Conservation (phyloP, 2,888 invertebrate genomes). For the Thymelicus sylvestris region DNA sequence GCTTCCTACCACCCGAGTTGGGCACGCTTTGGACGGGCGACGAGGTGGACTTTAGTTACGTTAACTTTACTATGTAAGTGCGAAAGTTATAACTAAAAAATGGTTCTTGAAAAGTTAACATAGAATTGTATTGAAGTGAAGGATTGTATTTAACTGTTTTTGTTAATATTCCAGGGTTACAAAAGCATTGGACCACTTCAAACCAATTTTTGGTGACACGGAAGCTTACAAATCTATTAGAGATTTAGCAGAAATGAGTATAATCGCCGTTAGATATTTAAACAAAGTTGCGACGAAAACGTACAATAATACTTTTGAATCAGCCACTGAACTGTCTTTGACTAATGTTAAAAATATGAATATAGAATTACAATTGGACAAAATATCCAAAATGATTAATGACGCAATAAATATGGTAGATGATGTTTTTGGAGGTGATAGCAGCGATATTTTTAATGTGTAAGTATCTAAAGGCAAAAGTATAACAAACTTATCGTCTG, state of each 20-base stretch:
- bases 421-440: constrained; percentile 48
- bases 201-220: constrained; percentile 71
- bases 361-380: constrained; percentile 39
- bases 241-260: constrained; percentile 58
- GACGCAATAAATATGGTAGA: constrained; percentile 55
- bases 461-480: constrained; percentile 54
- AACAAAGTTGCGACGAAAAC: constrained; percentile 57
- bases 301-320: constrained; percentile 43
- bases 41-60: constrained; percentile 66
- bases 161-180: constrained; percentile 61
- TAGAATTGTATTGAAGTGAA: too few species aligned
- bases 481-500: too few species aligned
- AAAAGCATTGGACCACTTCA: constrained; percentile 66
- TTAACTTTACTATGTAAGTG: constrained; percentile 70
- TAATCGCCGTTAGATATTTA: constrained; percentile 61
- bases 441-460: constrained; percentile 62
- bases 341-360: constrained; percentile 44
- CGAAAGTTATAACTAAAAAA: not conserved
- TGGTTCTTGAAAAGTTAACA: too few species aligned
- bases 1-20: constrained; percentile 79
- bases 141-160: not conserved
- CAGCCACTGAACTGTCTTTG: constrained; percentile 39
- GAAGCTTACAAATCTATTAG: constrained; percentile 61
- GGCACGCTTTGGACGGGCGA: constrained; percentile 53
- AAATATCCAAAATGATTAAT: constrained; percentile 51